Evolutionary conservation across 2,888 invertebrate genomes (phyloP), one percentile per base, ranked within the genome.

Genomic region (Phyllotreta striolata): DNA sequence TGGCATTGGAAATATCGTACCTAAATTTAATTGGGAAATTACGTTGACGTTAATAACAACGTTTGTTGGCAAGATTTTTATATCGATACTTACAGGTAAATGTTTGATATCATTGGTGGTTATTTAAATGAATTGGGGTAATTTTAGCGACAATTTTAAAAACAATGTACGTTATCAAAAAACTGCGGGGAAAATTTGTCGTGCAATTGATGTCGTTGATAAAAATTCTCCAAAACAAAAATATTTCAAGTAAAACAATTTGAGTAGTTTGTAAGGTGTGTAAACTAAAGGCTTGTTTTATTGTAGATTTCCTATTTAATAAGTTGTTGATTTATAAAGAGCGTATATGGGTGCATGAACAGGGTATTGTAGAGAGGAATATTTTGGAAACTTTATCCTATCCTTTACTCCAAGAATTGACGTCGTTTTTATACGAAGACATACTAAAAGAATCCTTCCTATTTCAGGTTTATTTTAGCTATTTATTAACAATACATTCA

Each of bases 261-360:
- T 24, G 24, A 24, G 24, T 24, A 24, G 4, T 24, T 24, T 24
- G 24, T 24, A 24, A 24, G 24, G 24, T 24, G 24, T 24, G 24
- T 24, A 24, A 24, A 1, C 24, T 24, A 24, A 3, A 3, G 24
- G 24, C 24, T 24, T 37, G n/a, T 59, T 38, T 7, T 40, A 13
- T 64, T 66, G 24, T 9, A 69, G 68, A 55, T 44, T 66, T 55
- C 52, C 64, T 57, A 73, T 83, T 85, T 82, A 80, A 79, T 66
- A 85, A 84, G 70, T 83, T 85, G 82, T 84, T 84, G 83, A 83
- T 82, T 52, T 85, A 86, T 59, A 84, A 86, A 0, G 77, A 83
- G 2, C 82, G 84, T 41, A 73, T 86, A 47, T 86, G 86, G 86
- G 83, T 82, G 41, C 77, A 84, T 52, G 84, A 84, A 66, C 83